A percentile compares a stretch with the other conserved stretches of the same genome.
These are phyloP conservation scores for Lithophane ornitopus DNA, from an alignment of 2,888 invertebrate species.

Conservation along the genomic window DNA sequence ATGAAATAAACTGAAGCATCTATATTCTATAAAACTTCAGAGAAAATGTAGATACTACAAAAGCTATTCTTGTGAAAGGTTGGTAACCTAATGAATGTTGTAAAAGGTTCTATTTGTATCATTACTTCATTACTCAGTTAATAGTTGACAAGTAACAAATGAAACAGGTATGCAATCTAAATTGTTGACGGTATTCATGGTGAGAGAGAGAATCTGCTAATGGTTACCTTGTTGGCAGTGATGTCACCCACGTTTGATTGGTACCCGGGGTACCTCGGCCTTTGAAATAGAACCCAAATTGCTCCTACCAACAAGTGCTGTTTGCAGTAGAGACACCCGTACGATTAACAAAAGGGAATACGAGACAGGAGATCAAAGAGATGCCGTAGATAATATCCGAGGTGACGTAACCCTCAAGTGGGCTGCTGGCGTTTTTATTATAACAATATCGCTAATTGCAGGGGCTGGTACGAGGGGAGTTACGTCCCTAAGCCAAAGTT, in stretches of 20 bases:
- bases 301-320: slow-evolving; percentile 67
- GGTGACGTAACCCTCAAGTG: slow-evolving; percentile 58
- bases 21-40: neutral
- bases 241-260: slow-evolving; percentile 61
- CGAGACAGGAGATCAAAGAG: slow-evolving; percentile 62
- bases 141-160: slow-evolving; percentile 16
- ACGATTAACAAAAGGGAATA: slow-evolving; percentile 69
- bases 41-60: neutral
- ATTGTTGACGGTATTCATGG: slow-evolving; percentile 27
- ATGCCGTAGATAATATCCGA: slow-evolving; percentile 48
- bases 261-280: slow-evolving; percentile 40
- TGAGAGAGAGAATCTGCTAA: slow-evolving; percentile 52
- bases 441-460: slow-evolving; percentile 66
- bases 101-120: neutral
- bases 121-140: neutral
- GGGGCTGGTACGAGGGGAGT: slow-evolving; percentile 37
- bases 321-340: slow-evolving; percentile 62
- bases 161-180: slow-evolving; percentile 19
- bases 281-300: slow-evolving; percentile 69
- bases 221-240: slow-evolving; percentile 57
- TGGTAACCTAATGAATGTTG: neutral
- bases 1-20: neutral
- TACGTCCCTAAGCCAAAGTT: slow-evolving; percentile 23
- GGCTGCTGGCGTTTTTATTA: slow-evolving; percentile 60
- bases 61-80: neutral